phyloP scores from a whole-genome alignment of 2,888 invertebrate genomes.

The Pogonocherus hispidulus region DNA sequence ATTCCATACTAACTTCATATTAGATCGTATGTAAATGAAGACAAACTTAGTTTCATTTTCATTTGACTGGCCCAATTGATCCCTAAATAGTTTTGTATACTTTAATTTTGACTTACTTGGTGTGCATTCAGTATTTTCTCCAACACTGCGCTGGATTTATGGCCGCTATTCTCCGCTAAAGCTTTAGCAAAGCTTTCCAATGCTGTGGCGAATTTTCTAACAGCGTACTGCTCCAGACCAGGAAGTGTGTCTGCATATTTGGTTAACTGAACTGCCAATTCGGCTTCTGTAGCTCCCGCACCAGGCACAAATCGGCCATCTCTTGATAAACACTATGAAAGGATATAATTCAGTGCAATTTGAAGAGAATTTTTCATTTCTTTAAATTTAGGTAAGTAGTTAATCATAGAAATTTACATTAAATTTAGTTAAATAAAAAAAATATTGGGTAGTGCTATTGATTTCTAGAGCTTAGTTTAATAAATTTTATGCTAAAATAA shows the following conservation, averaged over 20 bases:
- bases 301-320: conserved; percentile 84
- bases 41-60: too few relatives aligned
- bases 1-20: too few relatives aligned
- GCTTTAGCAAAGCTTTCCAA: conserved; percentile 93
- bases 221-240: conserved; percentile 97
- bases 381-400: too few relatives aligned
- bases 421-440: too few relatives aligned
- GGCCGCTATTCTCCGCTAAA: conserved; percentile 94
- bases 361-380: conserved; percentile 17
- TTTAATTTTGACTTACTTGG: conserved; percentile 70
- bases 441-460: too few relatives aligned
- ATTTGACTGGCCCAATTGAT: too few relatives aligned
- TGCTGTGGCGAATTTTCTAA: conserved; percentile 91
- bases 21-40: too few relatives aligned
- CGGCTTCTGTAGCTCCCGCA: conserved; percentile 96
- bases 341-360: conserved; percentile 7
- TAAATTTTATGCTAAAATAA: too few relatives aligned
- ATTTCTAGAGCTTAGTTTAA: too few relatives aligned
- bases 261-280: conserved; percentile 88
- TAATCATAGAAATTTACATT: too few relatives aligned
- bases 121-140: conserved; percentile 95
- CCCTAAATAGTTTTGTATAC: too few relatives aligned
- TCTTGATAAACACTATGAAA: conserved; percentile 60
- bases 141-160: conserved; percentile 87
- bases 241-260: conserved; percentile 92